Conservation (phyloP, 2,797 vertebrate genomes). For the Centropyge bicolor region DNA sequence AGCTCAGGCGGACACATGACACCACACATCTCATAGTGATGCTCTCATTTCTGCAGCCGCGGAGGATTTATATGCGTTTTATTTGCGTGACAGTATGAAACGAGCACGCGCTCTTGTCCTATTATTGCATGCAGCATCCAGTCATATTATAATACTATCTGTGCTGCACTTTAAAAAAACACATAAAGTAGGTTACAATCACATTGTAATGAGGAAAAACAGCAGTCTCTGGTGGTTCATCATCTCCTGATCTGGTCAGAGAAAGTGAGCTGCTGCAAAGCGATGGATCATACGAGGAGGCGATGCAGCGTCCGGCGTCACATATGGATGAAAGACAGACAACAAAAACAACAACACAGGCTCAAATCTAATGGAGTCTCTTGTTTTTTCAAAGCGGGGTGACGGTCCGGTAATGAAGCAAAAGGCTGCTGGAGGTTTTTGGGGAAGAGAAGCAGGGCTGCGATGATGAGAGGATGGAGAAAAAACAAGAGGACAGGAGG, state of each 20-base stretch:
- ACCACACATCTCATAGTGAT: conserved; percentile 52
- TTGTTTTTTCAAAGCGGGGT: background rate
- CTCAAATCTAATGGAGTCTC: conserved; percentile 26
- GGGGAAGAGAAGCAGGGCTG: conserved; percentile 39
- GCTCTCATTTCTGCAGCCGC: conserved; percentile 58
- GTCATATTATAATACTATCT: background rate
- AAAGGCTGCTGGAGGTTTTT: conserved; percentile 23
- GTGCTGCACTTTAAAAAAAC: background rate
- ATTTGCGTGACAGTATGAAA: conserved; percentile 48
- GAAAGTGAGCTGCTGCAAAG: conserved; percentile 57
- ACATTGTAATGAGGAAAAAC: conserved; percentile 37
- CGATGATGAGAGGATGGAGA: conserved; percentile 61
- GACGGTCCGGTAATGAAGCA: conserved; percentile 18
- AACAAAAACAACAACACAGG: conserved; percentile 40
- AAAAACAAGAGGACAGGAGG: conserved; percentile 50
- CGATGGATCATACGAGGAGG: conserved; percentile 7
- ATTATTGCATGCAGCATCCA: background rate
- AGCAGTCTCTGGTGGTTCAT: conserved; percentile 53
- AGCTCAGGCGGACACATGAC: conserved; percentile 63
- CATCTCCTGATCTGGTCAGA: conserved; percentile 44
- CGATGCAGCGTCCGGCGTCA: conserved; percentile 35
- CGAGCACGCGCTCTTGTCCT: conserved; percentile 4
- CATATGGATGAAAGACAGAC: conserved; percentile 43
- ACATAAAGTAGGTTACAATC: conserved; percentile 71
- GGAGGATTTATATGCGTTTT: conserved; percentile 53